Evolutionary conservation across 1,140 invertebrate genomes (phyloP).

Genomic region (Bursaphelenchus mucronatus): DNA sequence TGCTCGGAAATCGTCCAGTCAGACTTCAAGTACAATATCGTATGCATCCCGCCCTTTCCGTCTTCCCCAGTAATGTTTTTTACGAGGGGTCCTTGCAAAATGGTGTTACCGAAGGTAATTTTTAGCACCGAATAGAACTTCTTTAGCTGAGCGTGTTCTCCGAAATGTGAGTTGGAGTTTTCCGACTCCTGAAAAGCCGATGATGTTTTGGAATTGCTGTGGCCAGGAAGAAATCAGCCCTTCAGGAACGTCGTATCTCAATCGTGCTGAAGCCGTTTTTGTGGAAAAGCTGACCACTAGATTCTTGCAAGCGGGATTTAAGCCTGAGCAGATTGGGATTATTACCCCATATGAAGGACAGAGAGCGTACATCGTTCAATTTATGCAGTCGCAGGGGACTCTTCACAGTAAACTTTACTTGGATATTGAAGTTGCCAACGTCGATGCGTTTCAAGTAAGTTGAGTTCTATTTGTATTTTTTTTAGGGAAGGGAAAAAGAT

Average conservation of each 20-base stretch:
- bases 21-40: constrained; percentile 88
- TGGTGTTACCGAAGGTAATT: constrained; percentile 80
- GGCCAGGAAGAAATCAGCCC: constrained; percentile 98
- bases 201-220: constrained; percentile 94
- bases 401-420: constrained; percentile 93
- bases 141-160: constrained; percentile 77
- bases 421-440: constrained; percentile 97
- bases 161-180: constrained; percentile 92
- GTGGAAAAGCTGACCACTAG: constrained; percentile 94
- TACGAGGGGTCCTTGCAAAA: constrained; percentile 98
- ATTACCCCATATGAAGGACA: constrained; percentile 99
- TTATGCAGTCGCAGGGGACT: constrained; percentile 97
- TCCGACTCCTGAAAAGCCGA: constrained; percentile 89
- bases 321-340: constrained; percentile 97
- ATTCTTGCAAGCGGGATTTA: constrained; percentile 86
- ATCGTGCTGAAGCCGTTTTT: constrained; percentile 93
- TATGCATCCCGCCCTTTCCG: constrained; percentile 88
- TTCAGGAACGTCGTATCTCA: constrained; percentile 94
- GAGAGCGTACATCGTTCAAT: constrained; percentile 91
- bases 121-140: constrained; percentile 6
- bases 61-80: constrained; percentile 98
- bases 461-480: constrained; percentile 10
- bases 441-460: constrained; percentile 79
- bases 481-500: constrained; percentile 85
- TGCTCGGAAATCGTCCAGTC: constrained; percentile 88